These are phyloP conservation scores for Lysiphlebus fabarum DNA, from an alignment of 1,140 invertebrate genomes.

Conservation along the genomic window DNA sequence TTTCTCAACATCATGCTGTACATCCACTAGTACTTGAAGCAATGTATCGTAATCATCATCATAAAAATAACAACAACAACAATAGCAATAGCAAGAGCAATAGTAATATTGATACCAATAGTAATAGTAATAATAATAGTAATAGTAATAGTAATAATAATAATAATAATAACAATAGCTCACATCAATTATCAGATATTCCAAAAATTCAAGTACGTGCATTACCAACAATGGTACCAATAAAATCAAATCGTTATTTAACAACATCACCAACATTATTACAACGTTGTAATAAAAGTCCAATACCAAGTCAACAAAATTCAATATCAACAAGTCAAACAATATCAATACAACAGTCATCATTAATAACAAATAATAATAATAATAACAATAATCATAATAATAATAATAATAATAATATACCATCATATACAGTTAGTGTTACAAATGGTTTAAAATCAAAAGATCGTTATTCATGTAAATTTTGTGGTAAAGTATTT, in stretches of 20 bases:
- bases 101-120: no score
- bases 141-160: constrained; percentile 9
- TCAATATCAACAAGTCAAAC: constrained; percentile 17
- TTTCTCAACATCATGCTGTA: constrained; percentile 61
- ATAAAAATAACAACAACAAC: constrained; percentile 37
- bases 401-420: constrained; percentile 34
- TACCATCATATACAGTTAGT: constrained; percentile 49
- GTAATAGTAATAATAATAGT: no score
- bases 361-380: constrained; percentile 14
- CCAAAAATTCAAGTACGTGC: constrained; percentile 55
- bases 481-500: constrained; percentile 97
- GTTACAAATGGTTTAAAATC: constrained; percentile 60
- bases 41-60: constrained; percentile 64
- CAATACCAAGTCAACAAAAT: constrained; percentile 29
- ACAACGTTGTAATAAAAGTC: neutral
- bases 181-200: constrained; percentile 27
- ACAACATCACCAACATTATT: constrained; percentile 34
- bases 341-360: constrained; percentile 19
- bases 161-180: no score
- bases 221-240: constrained; percentile 50
- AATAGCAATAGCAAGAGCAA: no score
- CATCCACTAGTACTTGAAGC: constrained; percentile 69
- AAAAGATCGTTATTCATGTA: constrained; percentile 93
- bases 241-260: constrained; percentile 51
- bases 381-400: constrained; percentile 18